Evolutionary conservation across 2,888 invertebrate genomes (phyloP), one percentile per base, ranked within the genome.

Genomic region (Eupithecia exiguata): DNA sequence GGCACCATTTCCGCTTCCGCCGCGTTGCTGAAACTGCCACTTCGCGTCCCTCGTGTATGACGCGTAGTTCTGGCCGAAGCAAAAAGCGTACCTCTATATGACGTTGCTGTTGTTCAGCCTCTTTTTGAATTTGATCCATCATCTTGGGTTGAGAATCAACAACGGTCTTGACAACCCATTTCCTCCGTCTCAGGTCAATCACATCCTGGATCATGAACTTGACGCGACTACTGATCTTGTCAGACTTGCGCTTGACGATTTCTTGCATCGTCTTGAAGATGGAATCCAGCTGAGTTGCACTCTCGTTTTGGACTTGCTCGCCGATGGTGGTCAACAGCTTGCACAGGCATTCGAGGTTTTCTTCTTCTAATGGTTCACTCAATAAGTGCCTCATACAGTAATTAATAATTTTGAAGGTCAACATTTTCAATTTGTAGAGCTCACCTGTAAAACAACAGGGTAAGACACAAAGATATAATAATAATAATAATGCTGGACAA

Each of bases 71-170:
- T 38, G 38, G 38, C 38, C 38, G 9, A 5, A 38, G 7, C 38
- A 9, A 1, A n/a, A n/a, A 46, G n/a, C n/a, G n/a, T 46, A 93
- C 94, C 88, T 96, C 96, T 77, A 96, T 96, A 77, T 97, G 97
- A 77, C 97, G 92, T 84, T 97, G 96, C 81, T 98, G 98, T 72
- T 96, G 96, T 82, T 98, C 97, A 16, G 97, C 97, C 89, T 99
- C 98, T 83, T 97, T 96, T 85, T 98, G 97, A 75, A 99, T 98
- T 92, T 99, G 97, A 83, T 98, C 98, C 94, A 99, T 98, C 80
- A 98, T 99, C 89, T 98, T 99, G 1, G 99, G 99, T 85, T 97
- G 97, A 61, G 96, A 96, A 82, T 98, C 98, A 16, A 93, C 91
- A 77, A 97, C 97, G 78, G 98, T 96, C 74, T 98, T 95, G 4